phyloP scores from a whole-genome alignment of 2,797 vertebrate genomes.

The Brachymystax lenok region DNA sequence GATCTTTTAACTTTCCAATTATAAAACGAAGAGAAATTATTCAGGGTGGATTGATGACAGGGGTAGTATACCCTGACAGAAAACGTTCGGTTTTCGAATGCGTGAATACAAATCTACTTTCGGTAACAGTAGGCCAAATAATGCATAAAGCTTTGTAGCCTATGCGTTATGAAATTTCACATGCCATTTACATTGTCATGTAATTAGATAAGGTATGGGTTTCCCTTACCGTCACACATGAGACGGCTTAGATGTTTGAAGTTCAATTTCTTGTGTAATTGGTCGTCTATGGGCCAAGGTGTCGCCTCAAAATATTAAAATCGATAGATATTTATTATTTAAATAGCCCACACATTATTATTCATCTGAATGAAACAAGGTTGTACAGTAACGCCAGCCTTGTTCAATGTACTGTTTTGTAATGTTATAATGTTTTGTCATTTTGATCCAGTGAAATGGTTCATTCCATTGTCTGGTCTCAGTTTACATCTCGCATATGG shows the following conservation, averaged over 20 bases:
- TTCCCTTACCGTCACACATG: neutral
- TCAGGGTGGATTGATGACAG: neutral
- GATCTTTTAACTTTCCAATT: neutral
- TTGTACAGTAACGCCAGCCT: neutral
- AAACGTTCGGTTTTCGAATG: neutral
- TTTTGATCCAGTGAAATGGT: slow-evolving; percentile 19
- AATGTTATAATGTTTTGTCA: neutral
- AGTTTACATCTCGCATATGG: slow-evolving; percentile 6
- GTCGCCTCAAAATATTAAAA: neutral
- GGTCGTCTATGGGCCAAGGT: neutral
- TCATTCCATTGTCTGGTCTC: slow-evolving; percentile 21
- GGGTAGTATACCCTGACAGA: too few relatives aligned
- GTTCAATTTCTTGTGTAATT: neutral
- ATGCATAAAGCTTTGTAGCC: neutral
- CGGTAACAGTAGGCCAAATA: neutral
- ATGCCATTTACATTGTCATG: neutral
- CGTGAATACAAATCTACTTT: neutral
- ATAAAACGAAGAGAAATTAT: neutral
- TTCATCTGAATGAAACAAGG: neutral
- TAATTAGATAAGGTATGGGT: neutral
- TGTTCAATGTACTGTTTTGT: neutral
- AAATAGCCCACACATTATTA: neutral
- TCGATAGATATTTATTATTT: too few relatives aligned
- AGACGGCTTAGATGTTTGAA: neutral
- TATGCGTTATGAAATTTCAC: neutral